Conservation (phyloP, 2,888 invertebrate genomes). For the Dysmachus trigonus region DNA sequence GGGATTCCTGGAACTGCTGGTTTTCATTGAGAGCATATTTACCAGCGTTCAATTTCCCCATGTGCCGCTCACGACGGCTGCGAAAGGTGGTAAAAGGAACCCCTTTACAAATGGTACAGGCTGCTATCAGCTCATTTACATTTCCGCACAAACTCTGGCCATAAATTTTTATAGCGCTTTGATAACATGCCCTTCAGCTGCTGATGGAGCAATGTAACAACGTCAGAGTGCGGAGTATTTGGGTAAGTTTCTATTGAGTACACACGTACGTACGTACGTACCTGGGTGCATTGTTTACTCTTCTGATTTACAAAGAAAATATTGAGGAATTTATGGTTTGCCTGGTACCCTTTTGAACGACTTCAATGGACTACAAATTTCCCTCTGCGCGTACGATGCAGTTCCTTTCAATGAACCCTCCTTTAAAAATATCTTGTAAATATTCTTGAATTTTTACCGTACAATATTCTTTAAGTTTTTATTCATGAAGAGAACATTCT, state of each 20-base stretch:
- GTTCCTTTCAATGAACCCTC: background rate
- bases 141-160: conserved; percentile 21
- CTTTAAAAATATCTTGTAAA: background rate
- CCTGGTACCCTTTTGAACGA: background rate
- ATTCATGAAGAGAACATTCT: no score
- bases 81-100: background rate
- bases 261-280: background rate
- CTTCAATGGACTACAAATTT: background rate
- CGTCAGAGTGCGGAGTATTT: background rate
- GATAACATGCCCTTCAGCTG: background rate
- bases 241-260: background rate
- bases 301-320: background rate
- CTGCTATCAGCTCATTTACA: conserved; percentile 13
- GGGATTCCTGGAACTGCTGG: background rate
- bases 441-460: background rate
- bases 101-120: background rate
- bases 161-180: conserved; percentile 12
- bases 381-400: background rate
- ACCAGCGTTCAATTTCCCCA: background rate
- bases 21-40: background rate
- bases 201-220: background rate
- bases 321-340: background rate
- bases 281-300: background rate
- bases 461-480: background rate
- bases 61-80: background rate